A percentile compares a stretch with the other conserved stretches of the same genome.
Evolutionary conservation across 2,888 invertebrate genomes (phyloP).

Genomic region (Sinodicranocentrus sp.): DNA sequence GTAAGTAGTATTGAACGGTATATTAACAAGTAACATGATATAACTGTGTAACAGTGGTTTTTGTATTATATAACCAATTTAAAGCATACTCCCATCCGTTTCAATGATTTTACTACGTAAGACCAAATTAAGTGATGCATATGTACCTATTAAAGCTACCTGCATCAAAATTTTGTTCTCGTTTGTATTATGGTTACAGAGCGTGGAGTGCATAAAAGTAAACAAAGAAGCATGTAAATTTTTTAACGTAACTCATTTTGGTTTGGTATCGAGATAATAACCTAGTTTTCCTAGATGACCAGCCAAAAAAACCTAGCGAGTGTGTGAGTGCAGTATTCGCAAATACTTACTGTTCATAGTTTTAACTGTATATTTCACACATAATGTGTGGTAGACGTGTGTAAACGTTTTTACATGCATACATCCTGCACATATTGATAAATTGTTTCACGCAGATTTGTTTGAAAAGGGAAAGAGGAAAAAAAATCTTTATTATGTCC

Average conservation of each 20-base stretch:
- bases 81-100: background rate
- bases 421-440: background rate
- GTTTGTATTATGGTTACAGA: background rate
- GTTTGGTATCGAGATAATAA: slow-evolving; percentile 21
- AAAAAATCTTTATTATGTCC: background rate
- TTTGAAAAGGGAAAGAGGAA: slow-evolving; percentile 23
- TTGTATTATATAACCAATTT: background rate
- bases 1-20: too few species aligned
- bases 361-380: too few species aligned
- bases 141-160: background rate
- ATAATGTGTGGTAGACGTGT: too few species aligned
- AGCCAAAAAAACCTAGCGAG: slow-evolving; percentile 19
- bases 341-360: too few species aligned
- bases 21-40: too few species aligned
- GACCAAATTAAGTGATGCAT: background rate
- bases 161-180: too few species aligned
- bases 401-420: too few species aligned
- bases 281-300: slow-evolving; percentile 44
- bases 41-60: too few species aligned
- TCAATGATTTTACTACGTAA: slow-evolving; percentile 3
- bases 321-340: too few species aligned
- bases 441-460: slow-evolving; percentile 15
- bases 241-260: slow-evolving; percentile 20
- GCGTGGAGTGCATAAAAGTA: slow-evolving; percentile 22
- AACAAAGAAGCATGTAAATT: slow-evolving; percentile 29